Conservation (phyloP, 2,113 vertebrate genomes). For the Heterocephalus glaber region DNA sequence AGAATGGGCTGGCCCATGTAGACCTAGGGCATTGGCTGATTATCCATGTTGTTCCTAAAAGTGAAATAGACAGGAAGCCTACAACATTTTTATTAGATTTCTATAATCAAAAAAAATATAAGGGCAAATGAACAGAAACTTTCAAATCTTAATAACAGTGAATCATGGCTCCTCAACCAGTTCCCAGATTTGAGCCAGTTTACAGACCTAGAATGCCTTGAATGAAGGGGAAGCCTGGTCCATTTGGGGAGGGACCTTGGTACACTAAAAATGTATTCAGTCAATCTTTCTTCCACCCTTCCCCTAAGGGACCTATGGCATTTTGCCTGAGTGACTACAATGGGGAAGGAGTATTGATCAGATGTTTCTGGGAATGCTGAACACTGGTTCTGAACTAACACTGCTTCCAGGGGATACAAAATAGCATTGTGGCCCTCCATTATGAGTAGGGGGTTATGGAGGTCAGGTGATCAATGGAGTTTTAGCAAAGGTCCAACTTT, state of each 20-base stretch:
- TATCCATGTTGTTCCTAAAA: not conserved
- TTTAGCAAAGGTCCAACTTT: not conserved
- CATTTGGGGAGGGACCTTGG: not conserved
- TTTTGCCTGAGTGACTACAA: not conserved
- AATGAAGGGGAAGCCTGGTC: not conserved
- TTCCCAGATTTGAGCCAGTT: not conserved
- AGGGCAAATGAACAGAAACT: not conserved
- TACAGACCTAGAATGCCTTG: not conserved
- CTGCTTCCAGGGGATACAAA: not conserved
- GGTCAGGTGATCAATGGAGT: not conserved
- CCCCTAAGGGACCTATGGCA: not conserved
- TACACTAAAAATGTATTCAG: not conserved
- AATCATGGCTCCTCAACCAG: not conserved
- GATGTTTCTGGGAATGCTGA: not conserved
- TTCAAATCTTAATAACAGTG: not conserved
- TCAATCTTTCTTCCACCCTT: not conserved
- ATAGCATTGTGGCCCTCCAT: not conserved
- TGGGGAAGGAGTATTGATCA: not conserved
- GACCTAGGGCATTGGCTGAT: not conserved
- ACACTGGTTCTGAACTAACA: not conserved
- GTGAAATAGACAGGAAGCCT: not conserved
- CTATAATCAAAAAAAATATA: not conserved
- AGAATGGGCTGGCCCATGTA: not conserved
- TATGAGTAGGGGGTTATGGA: not conserved
- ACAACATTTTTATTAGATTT: not conserved